Base-by-base conservation (phyloP, 2,797 vertebrate genomes). In the Coccyzus lansbergi region DNA sequence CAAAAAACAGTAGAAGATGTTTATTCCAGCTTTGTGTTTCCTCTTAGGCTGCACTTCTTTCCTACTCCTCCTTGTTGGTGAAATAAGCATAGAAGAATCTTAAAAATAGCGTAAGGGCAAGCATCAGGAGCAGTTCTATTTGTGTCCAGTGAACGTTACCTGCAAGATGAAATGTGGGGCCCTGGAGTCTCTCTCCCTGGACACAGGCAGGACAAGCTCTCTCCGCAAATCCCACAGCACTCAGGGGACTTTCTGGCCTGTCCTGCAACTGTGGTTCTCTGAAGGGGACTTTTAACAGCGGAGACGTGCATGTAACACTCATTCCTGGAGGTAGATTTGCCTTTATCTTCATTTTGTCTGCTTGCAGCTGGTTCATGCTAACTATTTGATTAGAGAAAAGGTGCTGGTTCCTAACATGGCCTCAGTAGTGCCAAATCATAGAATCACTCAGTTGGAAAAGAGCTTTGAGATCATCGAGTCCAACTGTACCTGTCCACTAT, bases 301-400 rank as follows among this genome's bases (percentile, higher is more conserved):
- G 6, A 40, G 31, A 15, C 0, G 0, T 10, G 8, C 44, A 8
- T 11, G 5, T 36, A 44, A 26, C 21, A 33, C 10, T 6, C 53
- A 3, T 49, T 87, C 21, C 60, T 60, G 64, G 31, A 77, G 40
- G 15, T 3, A 31, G 26, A 52, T 62, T 34, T 65, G 48, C 31
- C 34, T 74, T 72, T 29, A 21, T 67, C 31, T 76, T 76, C 7
- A 0, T 26, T 79, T 62, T 59, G 18, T 77, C 38, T 59, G 28
- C 62, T 83, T 56, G 26, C 5, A 4, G 16, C 14, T 71, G 33
- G 16, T 53, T 40, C 33, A 22, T 40, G 51, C 19, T 24, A 53
- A 14, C 25, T 58, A 1, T 34, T 72, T 42, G 33, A 21, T 90
- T 19, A 83, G 22, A 56, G 44, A 62, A 36, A 69, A 33, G 15